Evolutionary conservation across 2,888 invertebrate genomes (phyloP), one percentile per base, ranked within the genome.

Genomic region (Taphrorychus bicolor): DNA sequence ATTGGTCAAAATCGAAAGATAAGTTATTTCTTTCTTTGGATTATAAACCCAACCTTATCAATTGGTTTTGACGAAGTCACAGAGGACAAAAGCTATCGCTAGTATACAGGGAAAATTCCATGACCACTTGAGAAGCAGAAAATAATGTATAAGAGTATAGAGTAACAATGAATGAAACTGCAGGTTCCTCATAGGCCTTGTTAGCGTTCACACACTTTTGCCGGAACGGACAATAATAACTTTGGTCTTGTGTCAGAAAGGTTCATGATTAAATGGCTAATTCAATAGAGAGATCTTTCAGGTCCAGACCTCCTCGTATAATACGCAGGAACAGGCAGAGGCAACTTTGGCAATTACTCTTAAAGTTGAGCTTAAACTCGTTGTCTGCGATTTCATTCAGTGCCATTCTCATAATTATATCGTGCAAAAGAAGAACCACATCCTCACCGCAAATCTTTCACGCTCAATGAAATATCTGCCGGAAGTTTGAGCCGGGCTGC

Each of bases 401-500:
- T 56, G 9, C 49, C 41, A 60, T 66, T 66, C 60, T 60, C 49
- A 66, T 66, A 66, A 66, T 66, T 60, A 66, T 60, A 60, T 60
- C 22, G 60, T 40, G 54, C 32, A 56, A 60, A 60, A 66, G 60
- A 60, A 60, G 60, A 24, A 56, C 66, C 54, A 49, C 60, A 56
- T 54, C 56, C 41, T 32, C 18, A 54, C 66, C 59, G 59, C 60
- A 66, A 66, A 66, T 66, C 60, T 70, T 64, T 66, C 66, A 70
- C 71, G 72, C 69, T 67, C 69, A 69, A 67, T 71, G 72, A 74
- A 71, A 73, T 72, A 73, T 72, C 73, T 73, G 71, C 60, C 57
- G 66, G 69, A 74, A 74, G 71, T 75, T 76, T 72, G 74, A 70
- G 66, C 74, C 72, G 74, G 18, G 22, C 72, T 73, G 71, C 72